These are phyloP conservation scores for Cyclina sinensis DNA, from an alignment of 1,140 invertebrate species.

Conservation along the genomic window DNA sequence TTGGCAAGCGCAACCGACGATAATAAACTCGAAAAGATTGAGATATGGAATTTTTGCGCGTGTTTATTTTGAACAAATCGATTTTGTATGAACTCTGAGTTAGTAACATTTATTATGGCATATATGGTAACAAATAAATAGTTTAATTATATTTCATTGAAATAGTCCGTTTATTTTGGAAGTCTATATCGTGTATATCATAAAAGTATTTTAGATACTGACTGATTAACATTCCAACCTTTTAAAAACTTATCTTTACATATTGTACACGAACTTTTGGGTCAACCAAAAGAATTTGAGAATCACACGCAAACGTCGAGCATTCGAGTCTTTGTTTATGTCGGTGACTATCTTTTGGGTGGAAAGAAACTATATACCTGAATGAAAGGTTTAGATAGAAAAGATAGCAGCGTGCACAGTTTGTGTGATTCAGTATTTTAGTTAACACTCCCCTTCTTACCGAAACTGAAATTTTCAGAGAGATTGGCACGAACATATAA, in stretches of 20 bases:
- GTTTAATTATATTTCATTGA: slow-evolving; percentile 3
- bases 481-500: no score
- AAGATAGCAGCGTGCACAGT: no score
- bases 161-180: slow-evolving; percentile 14
- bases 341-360: neutral
- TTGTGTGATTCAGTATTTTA: no score
- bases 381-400: no score
- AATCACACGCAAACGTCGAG: neutral
- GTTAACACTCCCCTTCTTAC: no score
- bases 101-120: neutral
- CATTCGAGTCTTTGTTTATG: neutral
- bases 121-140: neutral
- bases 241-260: neutral
- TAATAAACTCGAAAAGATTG: no score
- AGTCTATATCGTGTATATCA: slow-evolving; percentile 18
- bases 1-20: no score
- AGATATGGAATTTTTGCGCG: no score
- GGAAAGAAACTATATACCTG: no score
- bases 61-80: no score
- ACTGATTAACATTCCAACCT: slow-evolving; percentile 34
- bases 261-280: neutral
- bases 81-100: no score
- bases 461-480: no score
- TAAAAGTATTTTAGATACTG: slow-evolving; percentile 32
- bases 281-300: slow-evolving; percentile 18